Evolutionary conservation across 2,113 vertebrate species (phyloP).

Genomic region (Cinclus mexicanus): DNA sequence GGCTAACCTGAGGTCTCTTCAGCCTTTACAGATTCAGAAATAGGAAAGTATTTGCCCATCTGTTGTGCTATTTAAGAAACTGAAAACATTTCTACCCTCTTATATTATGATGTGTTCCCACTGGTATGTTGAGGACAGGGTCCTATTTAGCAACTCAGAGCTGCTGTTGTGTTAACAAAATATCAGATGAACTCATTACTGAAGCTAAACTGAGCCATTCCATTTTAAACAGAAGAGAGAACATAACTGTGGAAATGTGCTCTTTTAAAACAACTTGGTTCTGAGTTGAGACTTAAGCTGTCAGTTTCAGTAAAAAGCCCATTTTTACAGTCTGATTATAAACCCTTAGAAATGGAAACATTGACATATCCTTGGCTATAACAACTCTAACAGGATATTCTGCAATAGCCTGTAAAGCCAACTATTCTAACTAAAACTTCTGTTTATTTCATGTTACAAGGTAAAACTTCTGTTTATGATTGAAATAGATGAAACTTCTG

Average conservation of each 20-base stretch:
- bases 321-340: slow-evolving; percentile 11
- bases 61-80: neutral
- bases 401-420: neutral
- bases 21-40: neutral
- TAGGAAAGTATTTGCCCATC: neutral
- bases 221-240: neutral
- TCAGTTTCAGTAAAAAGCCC: neutral
- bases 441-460: neutral
- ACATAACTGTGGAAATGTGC: neutral
- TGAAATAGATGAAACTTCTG: neutral
- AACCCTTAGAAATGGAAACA: slow-evolving; percentile 17
- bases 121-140: neutral
- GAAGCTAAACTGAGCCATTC: neutral
- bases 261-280: slow-evolving; percentile 4
- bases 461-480: neutral
- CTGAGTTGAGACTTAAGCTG: slow-evolving; percentile 1
- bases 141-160: neutral
- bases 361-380: neutral
- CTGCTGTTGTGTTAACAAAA: neutral
- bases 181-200: neutral
- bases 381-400: neutral
- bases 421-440: neutral
- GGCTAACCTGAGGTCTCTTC: neutral
- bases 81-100: neutral
- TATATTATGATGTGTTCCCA: neutral